Percentiles rank a stretch among this genome's conserved stretches.
Evolutionary conservation across 2,113 vertebrate species (phyloP).

Genomic region (Gobio gobio): DNA sequence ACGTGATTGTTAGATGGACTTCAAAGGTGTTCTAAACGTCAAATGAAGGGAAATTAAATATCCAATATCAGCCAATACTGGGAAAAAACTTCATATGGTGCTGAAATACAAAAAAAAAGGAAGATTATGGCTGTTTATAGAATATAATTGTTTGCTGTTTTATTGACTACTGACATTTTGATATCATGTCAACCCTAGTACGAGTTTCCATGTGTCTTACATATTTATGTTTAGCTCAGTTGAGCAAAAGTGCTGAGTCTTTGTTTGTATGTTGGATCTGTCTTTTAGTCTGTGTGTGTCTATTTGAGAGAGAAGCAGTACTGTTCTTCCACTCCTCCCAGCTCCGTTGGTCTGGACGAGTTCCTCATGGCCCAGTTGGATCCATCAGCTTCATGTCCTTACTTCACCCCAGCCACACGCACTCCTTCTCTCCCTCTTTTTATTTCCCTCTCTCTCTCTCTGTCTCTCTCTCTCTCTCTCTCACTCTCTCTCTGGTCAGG

Average conservation of each 20-base stretch:
- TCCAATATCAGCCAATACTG: too few relatives aligned
- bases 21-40: not conserved
- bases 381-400: conserved; percentile 43
- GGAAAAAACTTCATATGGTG: too few relatives aligned
- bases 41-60: not conserved
- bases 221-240: not conserved
- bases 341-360: conserved; percentile 50
- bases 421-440: conserved; percentile 2
- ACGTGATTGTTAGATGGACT: not conserved
- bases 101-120: too few relatives aligned
- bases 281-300: conserved; percentile 13
- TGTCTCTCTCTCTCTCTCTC: not conserved
- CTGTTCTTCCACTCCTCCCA: conserved; percentile 45
- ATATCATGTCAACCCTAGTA: not conserved
- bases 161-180: not conserved
- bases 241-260: conserved; percentile 36
- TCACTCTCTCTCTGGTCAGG: conserved; percentile 30
- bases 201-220: not conserved
- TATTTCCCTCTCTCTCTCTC: not conserved
- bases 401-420: conserved; percentile 37
- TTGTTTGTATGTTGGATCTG: conserved; percentile 28
- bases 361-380: conserved; percentile 57
- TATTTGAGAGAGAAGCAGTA: conserved; percentile 28
- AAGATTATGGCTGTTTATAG: not conserved
- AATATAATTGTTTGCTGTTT: not conserved